Percentiles rank a stretch among this genome's conserved stretches.
These are phyloP conservation scores for Alloscopus bannaensis DNA, from an alignment of 2,888 invertebrate genomes.

Conservation along the genomic window DNA sequence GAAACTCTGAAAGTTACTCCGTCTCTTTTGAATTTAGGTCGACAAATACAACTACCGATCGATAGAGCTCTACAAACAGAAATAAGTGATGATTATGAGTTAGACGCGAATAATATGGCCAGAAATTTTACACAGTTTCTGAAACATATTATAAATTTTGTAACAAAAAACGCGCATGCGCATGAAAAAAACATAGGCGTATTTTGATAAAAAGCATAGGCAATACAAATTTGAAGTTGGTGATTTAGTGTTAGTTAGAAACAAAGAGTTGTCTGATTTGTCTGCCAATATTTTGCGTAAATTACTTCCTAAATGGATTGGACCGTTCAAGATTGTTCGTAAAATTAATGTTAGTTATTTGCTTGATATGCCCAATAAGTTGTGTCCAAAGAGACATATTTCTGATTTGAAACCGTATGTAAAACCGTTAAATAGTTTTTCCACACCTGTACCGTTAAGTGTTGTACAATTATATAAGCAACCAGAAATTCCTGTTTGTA, in stretches of 20 bases:
- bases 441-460: conserved; percentile 9
- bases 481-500: not conserved
- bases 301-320: conserved; percentile 33
- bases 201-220: conserved; percentile 27
- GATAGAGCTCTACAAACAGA: conserved; percentile 24
- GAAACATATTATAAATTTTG: conserved; percentile 14
- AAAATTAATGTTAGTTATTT: not conserved
- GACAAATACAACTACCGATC: conserved; percentile 32
- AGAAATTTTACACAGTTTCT: not conserved
- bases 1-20: conserved; percentile 31
- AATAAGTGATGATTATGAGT: not conserved
- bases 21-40: conserved; percentile 34
- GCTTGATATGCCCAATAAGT: conserved; percentile 4
- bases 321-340: conserved; percentile 28
- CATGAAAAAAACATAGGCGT: conserved; percentile 30
- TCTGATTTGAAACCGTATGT: conserved; percentile 29
- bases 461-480: not conserved
- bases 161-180: conserved; percentile 9
- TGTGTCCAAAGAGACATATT: conserved; percentile 14
- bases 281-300: conserved; percentile 11
- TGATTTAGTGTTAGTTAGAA: conserved; percentile 35
- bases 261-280: conserved; percentile 28
- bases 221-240: conserved; percentile 32
- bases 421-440: not conserved
- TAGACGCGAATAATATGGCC: not conserved